Conservation (phyloP, 2,113 vertebrate species). For the Accipiter virgatus region DNA sequence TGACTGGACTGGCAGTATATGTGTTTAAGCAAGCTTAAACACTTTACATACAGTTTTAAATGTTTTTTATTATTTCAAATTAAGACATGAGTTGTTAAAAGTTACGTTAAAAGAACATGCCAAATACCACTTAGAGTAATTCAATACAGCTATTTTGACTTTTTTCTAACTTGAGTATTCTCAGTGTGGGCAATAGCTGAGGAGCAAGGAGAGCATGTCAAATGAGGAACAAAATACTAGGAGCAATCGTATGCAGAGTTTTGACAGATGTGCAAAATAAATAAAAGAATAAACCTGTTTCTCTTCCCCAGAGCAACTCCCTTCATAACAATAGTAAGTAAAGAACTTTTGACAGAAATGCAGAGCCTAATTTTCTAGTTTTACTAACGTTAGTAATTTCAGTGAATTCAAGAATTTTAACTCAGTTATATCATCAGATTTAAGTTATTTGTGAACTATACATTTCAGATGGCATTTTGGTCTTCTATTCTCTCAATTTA, state of each 20-base stretch:
- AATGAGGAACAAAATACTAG: not conserved
- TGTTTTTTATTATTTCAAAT: too few species aligned
- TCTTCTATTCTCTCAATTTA: not conserved
- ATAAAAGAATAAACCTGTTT: not conserved
- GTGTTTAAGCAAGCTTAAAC: not conserved
- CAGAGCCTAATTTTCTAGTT: not conserved
- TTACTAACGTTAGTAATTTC: not conserved
- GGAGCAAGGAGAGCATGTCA: not conserved
- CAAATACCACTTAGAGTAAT: not conserved
- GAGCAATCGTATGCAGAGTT: not conserved
- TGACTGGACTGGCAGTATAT: not conserved
- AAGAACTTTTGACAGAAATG: not conserved
- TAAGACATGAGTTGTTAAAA: not conserved
- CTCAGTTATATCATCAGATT: too few species aligned
- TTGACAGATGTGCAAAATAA: not conserved
- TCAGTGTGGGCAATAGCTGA: not conserved
- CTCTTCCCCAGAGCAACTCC: not conserved
- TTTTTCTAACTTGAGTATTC: not conserved
- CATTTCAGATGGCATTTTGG: not conserved
- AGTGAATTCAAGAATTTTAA: not conserved
- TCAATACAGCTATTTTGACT: not conserved
- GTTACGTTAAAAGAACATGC: not conserved
- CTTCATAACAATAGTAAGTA: not conserved
- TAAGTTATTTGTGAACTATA: not conserved
- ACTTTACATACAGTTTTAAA: not conserved